Evolutionary conservation across 64 coral and sea anemone species (phyloP), one percentile per base, ranked within the genome.

Genomic region (Cladopsammia gracilis): DNA sequence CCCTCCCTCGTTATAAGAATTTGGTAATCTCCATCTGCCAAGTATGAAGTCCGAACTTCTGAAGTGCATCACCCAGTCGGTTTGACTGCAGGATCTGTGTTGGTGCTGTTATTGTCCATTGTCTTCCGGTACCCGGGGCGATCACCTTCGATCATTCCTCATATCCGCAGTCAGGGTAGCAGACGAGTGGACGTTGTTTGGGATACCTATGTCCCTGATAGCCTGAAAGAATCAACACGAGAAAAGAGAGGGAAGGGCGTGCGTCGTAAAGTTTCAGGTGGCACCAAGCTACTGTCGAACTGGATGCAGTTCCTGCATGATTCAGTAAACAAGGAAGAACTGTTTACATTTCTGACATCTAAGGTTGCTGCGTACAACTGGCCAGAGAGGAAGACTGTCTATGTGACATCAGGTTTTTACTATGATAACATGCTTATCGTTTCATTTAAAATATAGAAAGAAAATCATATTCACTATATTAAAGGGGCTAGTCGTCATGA

Each of bases 231-330:
- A 85, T 4, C 90, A 19, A 92, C 79, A 53, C 48, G 73, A 20
- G 82, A 62, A 78, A 93, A 87, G 22, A 57, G 91, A 87, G 91
- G 91, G 20, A 76, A 47, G 48, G 91, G 91, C 18, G 45, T 93
- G 13, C 70, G 82, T 10, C 53, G 70, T 13, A 92, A 87, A 58
- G 91, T 87, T 6, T 43, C 57, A 25, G 82, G 81, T 20, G 51
- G 71, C 24, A 58, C 53, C 5, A 93, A 87, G 70, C 46, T 87
- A 48, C 70, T 72, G 1, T 10, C 71, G 6, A 91, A 91, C 22
- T 93, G 87, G 93, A 65, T 89, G 58, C 8, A 89, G 25, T 95
- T 95, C 43, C 80, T 95, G 10, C 78, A 79, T 64, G 93, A 95
- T 58, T 78, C 93, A 14, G 23, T 6, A 45, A 95, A 95, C 48